Percentiles rank a stretch among this genome's conserved stretches.
These are phyloP conservation scores for Rachycentron canadum DNA, from an alignment of 2,797 vertebrate genomes.

Conservation along the genomic window DNA sequence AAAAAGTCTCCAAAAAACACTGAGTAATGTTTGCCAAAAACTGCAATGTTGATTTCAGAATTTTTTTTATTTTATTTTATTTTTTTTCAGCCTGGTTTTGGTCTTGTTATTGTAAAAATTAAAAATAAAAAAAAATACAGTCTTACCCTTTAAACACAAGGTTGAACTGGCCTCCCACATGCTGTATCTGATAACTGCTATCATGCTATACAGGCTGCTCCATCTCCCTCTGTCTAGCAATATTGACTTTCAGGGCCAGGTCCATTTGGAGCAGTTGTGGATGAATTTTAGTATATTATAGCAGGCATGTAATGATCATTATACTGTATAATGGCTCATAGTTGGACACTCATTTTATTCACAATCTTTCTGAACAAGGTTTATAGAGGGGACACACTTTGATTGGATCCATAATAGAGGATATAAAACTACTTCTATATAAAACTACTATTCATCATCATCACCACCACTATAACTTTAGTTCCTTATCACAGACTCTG, in stretches of 20 bases:
- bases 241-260: slow-evolving; percentile 12
- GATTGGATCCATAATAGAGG: slow-evolving; percentile 22
- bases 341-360: slow-evolving; percentile 29
- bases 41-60: not conserved
- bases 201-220: slow-evolving; percentile 10
- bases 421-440: slow-evolving; percentile 28
- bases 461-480: not conserved
- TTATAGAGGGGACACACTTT: slow-evolving; percentile 16
- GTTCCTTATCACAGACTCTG: slow-evolving; percentile 21
- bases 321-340: slow-evolving; percentile 31
- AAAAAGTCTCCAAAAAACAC: not conserved
- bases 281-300: slow-evolving; percentile 35
- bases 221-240: slow-evolving; percentile 5
- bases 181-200: not conserved
- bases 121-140: not conserved
- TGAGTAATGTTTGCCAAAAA: not conserved
- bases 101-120: not conserved
- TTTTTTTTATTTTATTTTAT: no score
- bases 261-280: slow-evolving; percentile 13
- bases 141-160: no score
- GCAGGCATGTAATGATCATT: slow-evolving; percentile 35
- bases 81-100: not conserved
- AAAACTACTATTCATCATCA: slow-evolving; percentile 12
- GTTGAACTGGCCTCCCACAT: no score
- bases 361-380: slow-evolving; percentile 21